phyloP scores from a whole-genome alignment of 2,113 vertebrate species.

The Heteronetta atricapilla region DNA sequence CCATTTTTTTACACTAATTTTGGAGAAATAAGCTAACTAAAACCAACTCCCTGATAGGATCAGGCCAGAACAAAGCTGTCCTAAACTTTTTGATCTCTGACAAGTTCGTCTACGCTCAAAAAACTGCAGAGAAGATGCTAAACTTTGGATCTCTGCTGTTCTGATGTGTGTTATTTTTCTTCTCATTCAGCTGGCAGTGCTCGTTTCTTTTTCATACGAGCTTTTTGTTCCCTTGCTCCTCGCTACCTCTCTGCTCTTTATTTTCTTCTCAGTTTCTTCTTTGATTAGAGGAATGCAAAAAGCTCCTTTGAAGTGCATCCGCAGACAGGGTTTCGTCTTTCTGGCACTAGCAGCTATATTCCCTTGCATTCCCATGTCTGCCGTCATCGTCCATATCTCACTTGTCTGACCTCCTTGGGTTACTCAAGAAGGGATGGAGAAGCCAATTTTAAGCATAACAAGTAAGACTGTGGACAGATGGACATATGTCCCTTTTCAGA shows the following conservation, averaged over 20 bases:
- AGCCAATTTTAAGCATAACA: not conserved
- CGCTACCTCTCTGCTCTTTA: not conserved
- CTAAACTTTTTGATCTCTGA: not conserved
- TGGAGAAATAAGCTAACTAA: not conserved
- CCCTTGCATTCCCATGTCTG: not conserved
- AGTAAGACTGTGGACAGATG: not conserved
- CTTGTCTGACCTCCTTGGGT: not conserved
- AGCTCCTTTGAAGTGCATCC: not conserved
- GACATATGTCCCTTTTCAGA: not conserved
- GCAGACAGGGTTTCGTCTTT: not conserved
- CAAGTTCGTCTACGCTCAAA: not conserved
- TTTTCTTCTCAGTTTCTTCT: not conserved
- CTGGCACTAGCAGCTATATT: not conserved
- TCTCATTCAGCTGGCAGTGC: not conserved
- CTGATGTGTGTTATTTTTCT: not conserved
- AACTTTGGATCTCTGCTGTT: not conserved
- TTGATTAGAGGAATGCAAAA: not conserved
- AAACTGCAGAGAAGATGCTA: not conserved
- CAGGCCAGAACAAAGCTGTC: not conserved
- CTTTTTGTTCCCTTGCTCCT: not conserved
- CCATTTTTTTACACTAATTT: not conserved
- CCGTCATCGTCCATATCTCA: not conserved
- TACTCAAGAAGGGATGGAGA: not conserved
- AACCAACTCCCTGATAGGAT: not conserved
- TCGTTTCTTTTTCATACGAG: not conserved